A percentile compares a stretch with the other conserved stretches of the same genome.
Evolutionary conservation across 1,140 invertebrate genomes (phyloP).

Genomic region (Gonatopus flavifemur): DNA sequence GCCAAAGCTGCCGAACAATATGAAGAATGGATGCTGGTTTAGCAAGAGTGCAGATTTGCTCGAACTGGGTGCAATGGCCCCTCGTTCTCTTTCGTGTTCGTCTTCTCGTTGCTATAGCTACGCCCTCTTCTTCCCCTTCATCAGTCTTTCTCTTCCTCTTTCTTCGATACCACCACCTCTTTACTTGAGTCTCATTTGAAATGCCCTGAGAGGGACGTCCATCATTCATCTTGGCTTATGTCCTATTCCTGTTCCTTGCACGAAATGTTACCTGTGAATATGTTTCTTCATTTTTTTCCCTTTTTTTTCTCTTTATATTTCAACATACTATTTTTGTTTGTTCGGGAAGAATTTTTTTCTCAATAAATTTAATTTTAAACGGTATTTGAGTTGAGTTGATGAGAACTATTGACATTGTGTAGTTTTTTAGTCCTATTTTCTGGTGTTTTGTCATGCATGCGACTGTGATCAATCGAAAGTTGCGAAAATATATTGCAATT

Average conservation of each 20-base stretch:
- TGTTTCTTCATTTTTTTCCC: background rate
- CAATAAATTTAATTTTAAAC: too few species aligned
- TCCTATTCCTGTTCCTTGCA: constrained; percentile 34
- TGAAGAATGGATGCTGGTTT: constrained; percentile 55
- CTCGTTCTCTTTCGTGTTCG: constrained; percentile 40
- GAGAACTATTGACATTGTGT: too few species aligned
- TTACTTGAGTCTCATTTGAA: constrained; percentile 48
- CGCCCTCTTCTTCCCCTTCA: constrained; percentile 41
- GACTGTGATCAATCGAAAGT: too few species aligned
- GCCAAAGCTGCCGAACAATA: constrained; percentile 37
- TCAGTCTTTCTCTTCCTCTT: constrained; percentile 23
- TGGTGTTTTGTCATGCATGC: too few species aligned
- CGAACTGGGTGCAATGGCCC: constrained; percentile 54
- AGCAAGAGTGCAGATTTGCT: constrained; percentile 54
- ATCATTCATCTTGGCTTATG: constrained; percentile 40
- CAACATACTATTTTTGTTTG: background rate
- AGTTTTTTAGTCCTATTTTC: too few species aligned
- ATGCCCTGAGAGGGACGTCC: constrained; percentile 42
- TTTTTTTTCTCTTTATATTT: background rate
- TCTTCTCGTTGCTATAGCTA: constrained; percentile 52
- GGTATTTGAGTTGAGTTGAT: too few species aligned
- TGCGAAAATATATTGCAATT: too few species aligned
- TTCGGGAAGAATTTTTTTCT: too few species aligned
- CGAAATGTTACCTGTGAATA: background rate
- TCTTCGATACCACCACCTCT: constrained; percentile 24